These are phyloP conservation scores for Caerostris darwini DNA, from an alignment of 1,140 invertebrate genomes.

Conservation along the genomic window DNA sequence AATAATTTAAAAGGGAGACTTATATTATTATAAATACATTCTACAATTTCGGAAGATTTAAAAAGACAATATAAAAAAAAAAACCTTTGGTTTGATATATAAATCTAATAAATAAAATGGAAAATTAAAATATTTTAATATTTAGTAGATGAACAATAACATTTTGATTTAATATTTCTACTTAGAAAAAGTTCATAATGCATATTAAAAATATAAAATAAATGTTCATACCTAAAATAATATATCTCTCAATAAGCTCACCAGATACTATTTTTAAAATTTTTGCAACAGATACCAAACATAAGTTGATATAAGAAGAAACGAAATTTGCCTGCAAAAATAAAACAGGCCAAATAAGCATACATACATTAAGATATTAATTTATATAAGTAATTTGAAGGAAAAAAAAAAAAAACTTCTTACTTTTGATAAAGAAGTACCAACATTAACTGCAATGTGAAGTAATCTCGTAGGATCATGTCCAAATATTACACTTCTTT, in stretches of 20 bases:
- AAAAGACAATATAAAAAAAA: too few relatives aligned
- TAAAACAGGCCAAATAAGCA: not conserved
- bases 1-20: too few relatives aligned
- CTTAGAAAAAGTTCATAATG: too few relatives aligned
- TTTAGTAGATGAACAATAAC: too few relatives aligned
- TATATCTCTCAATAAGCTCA: constrained; percentile 24
- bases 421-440: constrained; percentile 30
- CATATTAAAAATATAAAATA: too few relatives aligned
- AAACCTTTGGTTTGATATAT: too few relatives aligned
- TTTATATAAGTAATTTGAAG: not conserved
- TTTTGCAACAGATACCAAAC: constrained; percentile 1
- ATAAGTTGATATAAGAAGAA: constrained; percentile 37
- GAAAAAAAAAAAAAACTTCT: constrained; percentile 1
- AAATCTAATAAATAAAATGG: too few relatives aligned
- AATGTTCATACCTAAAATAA: constrained; percentile 34
- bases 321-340: not conserved
- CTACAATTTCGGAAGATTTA: too few relatives aligned
- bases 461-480: constrained; percentile 45
- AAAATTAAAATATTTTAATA: too few relatives aligned
- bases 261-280: constrained; percentile 9
- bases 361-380: too few relatives aligned
- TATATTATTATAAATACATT: too few relatives aligned
- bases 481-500: constrained; percentile 41
- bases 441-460: not conserved
- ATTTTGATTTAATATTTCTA: too few relatives aligned